Conservation (phyloP, 2,113 vertebrate genomes). For the Toxostoma redivivum region DNA sequence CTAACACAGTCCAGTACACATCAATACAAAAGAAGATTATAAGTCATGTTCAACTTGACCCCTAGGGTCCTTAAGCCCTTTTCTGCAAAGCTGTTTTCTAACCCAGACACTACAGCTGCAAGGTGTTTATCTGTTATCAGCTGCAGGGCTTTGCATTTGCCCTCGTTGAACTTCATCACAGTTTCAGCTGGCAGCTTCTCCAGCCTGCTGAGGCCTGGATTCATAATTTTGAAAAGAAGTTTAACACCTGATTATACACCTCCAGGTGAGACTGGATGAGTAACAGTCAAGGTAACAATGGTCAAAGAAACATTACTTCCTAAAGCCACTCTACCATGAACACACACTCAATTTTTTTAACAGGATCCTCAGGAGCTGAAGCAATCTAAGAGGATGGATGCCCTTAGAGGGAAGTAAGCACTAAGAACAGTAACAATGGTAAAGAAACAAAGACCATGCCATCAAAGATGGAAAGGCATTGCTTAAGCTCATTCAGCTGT, state of each 20-base stretch:
- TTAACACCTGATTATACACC: not conserved
- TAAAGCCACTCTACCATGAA: not conserved
- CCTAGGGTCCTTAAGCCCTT: not conserved
- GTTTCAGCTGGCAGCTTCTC: not conserved
- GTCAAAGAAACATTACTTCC: not conserved
- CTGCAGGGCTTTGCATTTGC: not conserved
- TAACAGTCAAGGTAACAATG: not conserved
- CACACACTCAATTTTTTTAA: not conserved
- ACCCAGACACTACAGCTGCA: not conserved
- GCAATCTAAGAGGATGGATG: not conserved
- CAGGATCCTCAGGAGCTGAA: not conserved
- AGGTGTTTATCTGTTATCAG: not conserved
- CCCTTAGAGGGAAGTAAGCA: not conserved
- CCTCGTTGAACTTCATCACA: not conserved
- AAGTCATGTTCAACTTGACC: not conserved
- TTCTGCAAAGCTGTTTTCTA: not conserved
- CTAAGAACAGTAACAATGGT: not conserved
- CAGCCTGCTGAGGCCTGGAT: not conserved
- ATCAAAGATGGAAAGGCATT: not conserved
- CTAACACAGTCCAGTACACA: not conserved
- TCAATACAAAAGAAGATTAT: not conserved
- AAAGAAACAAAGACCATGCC: not conserved
- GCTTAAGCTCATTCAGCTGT: not conserved
- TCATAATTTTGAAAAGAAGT: not conserved
- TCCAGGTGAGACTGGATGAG: not conserved